Base-by-base conservation (phyloP, 2,888 invertebrate species). In the Stramonita haemastoma region DNA sequence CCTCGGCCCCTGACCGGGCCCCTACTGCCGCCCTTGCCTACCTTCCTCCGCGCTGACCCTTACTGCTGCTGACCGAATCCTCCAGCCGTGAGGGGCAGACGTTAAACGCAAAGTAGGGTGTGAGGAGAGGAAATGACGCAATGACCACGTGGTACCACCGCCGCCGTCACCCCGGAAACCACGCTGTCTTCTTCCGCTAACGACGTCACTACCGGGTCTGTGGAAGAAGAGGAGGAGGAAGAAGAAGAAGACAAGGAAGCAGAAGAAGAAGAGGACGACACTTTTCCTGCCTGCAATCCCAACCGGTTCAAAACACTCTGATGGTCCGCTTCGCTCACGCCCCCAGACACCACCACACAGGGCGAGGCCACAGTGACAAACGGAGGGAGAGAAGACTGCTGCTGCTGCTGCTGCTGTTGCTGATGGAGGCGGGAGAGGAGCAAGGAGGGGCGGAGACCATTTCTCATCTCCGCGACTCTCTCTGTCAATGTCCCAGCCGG, bases 101-200 rank as follows among this genome's bases (percentile, higher is more conserved):
- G 81, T 36, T 22, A 46, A n/a, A 6, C 88, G 60, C 60, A 83
- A 60, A 19, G 88, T 36, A 4, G 88, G 88, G 13, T 77, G 89
- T 22, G 89, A 89, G 22, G 89, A 11, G 89, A 89, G 26, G 89
- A 84, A 34, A 89, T 26, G 57, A 89, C 46, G 56, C 85, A 89
- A n/a, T 34, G 89, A 8, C 89, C 84, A 19, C 77, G 81, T 22
- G 81, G 81, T 13, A 66, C n/a, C 22, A 29, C n/a, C 46, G 73
- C 85, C 29, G 73, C 70, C 32, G 73, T 46, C 32, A 36, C 85
- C 15, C 29, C 84, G 4, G 81, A 46, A 36, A 81, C 36, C 19
- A 46, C 36, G 4, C 32, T 13, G 8, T 11, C 73, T 73, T 8
- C 73, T 73, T n/a, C 73, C n/a, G n/a, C 73, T 73, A 84, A 34